Conservation (phyloP, 2,888 invertebrate species). For the Pheosia tremula region DNA sequence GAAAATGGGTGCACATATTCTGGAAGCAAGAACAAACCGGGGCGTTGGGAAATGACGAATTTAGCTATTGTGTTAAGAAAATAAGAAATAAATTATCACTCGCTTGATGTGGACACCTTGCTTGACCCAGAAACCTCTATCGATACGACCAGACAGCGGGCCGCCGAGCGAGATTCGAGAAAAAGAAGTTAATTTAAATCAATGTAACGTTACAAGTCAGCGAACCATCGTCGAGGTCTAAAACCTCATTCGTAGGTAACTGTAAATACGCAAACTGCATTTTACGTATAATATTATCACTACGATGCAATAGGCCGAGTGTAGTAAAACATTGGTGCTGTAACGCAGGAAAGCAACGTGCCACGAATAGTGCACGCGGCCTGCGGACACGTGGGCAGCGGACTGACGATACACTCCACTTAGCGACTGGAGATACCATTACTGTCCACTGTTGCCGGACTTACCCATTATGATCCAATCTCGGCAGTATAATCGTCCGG, state of each 20-base stretch:
- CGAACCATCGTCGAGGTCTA: conserved; percentile 39
- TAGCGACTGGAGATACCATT: conserved; percentile 52
- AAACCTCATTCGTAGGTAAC: conserved; percentile 34
- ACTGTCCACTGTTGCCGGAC: conserved; percentile 50
- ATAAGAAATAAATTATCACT: conserved; percentile 31
- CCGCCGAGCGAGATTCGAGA: conserved; percentile 40
- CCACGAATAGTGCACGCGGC: conserved; percentile 44
- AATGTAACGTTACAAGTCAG: conserved; percentile 40
- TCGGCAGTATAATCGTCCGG: conserved; percentile 64
- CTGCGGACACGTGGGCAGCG: conserved; percentile 50
- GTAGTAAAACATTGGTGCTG: conserved; percentile 41
- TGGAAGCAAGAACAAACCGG: neutral
- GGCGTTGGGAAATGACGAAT: neutral
- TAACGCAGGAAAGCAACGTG: conserved; percentile 38
- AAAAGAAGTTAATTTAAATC: conserved; percentile 40
- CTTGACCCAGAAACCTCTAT: conserved; percentile 55
- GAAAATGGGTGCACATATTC: conserved; percentile 15
- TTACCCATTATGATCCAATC: conserved; percentile 75
- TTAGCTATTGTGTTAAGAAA: conserved; percentile 11
- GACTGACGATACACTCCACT: conserved; percentile 64
- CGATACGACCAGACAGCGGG: conserved; percentile 41
- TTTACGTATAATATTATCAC: conserved; percentile 31
- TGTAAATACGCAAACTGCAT: conserved; percentile 34
- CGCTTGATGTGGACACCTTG: conserved; percentile 34
- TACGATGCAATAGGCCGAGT: conserved; percentile 20